Percentiles rank a stretch among this genome's conserved stretches.
Conservation (phyloP, 2,113 vertebrate genomes). For the Hemichromis elongatus region DNA sequence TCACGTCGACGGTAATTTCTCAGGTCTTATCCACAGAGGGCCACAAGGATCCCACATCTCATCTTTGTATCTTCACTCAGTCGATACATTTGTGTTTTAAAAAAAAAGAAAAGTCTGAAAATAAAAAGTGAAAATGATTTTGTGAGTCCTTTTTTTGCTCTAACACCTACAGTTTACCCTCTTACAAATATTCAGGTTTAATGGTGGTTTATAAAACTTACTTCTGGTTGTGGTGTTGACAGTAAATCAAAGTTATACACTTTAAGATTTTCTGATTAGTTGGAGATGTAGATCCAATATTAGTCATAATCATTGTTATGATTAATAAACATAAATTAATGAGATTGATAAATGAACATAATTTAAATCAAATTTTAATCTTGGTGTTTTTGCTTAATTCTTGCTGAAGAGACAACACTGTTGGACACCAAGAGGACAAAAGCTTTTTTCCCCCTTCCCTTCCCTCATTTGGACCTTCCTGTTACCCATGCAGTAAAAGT, state of each 20-base stretch:
- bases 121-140: conserved; percentile 83
- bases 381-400: background rate
- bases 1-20: conserved; percentile 70
- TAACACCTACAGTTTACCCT: background rate
- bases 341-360: too few species aligned
- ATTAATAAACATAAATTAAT: background rate
- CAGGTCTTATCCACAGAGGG: conserved; percentile 87
- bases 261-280: background rate
- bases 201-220: background rate
- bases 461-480: background rate
- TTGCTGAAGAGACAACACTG: background rate
- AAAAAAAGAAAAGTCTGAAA: conserved; percentile 73
- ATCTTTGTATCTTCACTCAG: conserved; percentile 66
- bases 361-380: too few species aligned
- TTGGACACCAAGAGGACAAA: background rate
- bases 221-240: background rate
- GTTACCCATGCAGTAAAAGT: background rate
- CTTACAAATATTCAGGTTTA: background rate
- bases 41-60: conserved; percentile 76
- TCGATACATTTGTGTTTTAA: conserved; percentile 71
- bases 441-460: background rate
- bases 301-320: background rate
- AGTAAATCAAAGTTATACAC: background rate
- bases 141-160: conserved; percentile 80
- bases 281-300: background rate